phyloP scores from a whole-genome alignment of 2,113 vertebrate genomes.

The Xerus inauris region DNA sequence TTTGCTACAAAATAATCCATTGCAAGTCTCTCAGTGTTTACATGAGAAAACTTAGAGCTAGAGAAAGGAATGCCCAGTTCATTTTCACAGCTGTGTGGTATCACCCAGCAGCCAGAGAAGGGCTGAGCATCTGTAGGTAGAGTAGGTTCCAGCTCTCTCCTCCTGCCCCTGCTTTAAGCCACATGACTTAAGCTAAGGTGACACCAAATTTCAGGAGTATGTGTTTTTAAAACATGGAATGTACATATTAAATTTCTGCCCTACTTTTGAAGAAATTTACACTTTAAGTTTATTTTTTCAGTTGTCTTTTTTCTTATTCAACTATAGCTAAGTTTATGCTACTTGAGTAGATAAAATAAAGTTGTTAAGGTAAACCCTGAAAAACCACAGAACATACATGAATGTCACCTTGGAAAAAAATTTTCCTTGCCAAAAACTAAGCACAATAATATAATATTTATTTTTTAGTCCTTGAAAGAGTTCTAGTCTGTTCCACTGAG shows the following conservation, averaged over 20 bases:
- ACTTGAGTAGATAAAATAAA: not conserved
- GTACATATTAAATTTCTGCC: not conserved
- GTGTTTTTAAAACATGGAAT: not conserved
- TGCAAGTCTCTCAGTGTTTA: constrained; percentile 22
- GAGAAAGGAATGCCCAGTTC: not conserved
- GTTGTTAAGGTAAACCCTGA: not conserved
- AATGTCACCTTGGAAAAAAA: constrained; percentile 44
- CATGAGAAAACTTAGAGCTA: not conserved
- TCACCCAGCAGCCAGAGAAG: not conserved
- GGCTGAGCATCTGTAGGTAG: not conserved
- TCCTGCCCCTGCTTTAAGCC: not conserved
- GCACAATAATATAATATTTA: constrained; percentile 57
- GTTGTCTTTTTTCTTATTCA: not conserved
- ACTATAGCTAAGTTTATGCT: not conserved
- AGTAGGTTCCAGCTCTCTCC: not conserved
- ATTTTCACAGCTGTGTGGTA: not conserved
- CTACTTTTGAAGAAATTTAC: constrained; percentile 27
- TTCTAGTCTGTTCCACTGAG: constrained; percentile 1
- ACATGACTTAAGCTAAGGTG: constrained; percentile 5
- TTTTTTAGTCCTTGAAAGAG: constrained; percentile 67
- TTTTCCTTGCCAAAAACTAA: constrained; percentile 43
- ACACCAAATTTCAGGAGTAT: constrained; percentile 27
- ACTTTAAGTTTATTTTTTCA: not conserved
- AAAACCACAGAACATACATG: not conserved
- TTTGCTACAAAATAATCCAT: not conserved